Evolutionary conservation across 2,113 vertebrate species (phyloP), one percentile per base, ranked within the genome.

Genomic region (Myiozetetes cayanensis): DNA sequence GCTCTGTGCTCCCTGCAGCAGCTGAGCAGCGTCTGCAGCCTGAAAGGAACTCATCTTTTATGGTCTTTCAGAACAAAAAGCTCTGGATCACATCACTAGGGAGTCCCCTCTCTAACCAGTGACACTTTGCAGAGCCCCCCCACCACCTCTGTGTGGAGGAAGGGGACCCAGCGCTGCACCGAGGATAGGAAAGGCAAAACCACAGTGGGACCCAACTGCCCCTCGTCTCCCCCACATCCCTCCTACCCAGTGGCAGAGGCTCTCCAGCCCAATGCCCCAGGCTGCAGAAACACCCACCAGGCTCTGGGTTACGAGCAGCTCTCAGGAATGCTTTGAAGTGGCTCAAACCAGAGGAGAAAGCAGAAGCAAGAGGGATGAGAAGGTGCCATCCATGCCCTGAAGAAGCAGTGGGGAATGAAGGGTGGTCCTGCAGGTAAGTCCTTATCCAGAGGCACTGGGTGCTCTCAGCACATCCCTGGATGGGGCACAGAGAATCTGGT

Each of bases 321-420:
- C 78, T 58, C 78, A 91, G 92, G 94, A 93, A 97, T 92, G 91
- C 95, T 96, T 92, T 96, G 93, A 95, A 94, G 92, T 81, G 93
- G 75, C 78, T 94, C 87, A n/a, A 78, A 66, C 7, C 37, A 70
- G 49, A 87, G 76, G 31, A 78, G 53, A 73, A 91, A 79, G 50
- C 80, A 49, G 1, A 2, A 59, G 22, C 20, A 15, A 76, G 33
- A 43, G 43, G 15, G 63, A 28, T 0, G 3, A 15, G 75, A 59
- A 72, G 24, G 20, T 77, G 83, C 53, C 76, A 41, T 5, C 39
- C 1, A 0, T 5, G 0, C 50, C 43, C 31, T 5, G 41, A 35
- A 58, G 41, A 71, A 33, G 27, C 1, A 0, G 12, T 3, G 31
- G 23, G 75, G 18, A 62, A 4, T 0, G 0, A 33, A 47, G 41